Conservation (phyloP, 2,888 invertebrate genomes). For the Ctena decussata region DNA sequence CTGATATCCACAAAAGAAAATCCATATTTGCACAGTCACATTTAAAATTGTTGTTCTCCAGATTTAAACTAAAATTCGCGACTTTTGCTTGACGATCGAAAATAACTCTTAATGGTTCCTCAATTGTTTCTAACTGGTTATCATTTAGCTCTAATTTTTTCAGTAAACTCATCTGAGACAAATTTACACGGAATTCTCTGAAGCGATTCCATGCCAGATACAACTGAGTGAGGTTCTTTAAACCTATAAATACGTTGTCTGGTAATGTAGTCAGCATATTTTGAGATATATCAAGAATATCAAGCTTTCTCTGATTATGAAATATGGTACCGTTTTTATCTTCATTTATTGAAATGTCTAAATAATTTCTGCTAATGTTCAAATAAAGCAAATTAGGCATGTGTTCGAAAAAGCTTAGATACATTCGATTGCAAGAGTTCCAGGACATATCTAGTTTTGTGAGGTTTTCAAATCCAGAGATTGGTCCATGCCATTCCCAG, state of each 20-base stretch:
- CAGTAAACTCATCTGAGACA: constrained; percentile 29
- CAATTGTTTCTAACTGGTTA: constrained; percentile 31
- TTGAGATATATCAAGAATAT: constrained; percentile 24
- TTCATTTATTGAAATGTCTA: constrained; percentile 12
- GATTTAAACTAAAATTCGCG: constrained; percentile 9
- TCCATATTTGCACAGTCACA: constrained; percentile 40
- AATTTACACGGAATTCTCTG: constrained; percentile 20
- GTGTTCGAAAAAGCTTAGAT: constrained; percentile 9
- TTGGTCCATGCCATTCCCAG: constrained; percentile 40
- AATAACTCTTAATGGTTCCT: not conserved
- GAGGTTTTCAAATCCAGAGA: constrained; percentile 25
- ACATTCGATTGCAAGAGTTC: constrained; percentile 37
- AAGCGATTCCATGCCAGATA: constrained; percentile 41
- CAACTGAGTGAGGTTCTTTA: constrained; percentile 18
- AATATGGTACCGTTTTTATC: constrained; percentile 48
- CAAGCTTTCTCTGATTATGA: constrained; percentile 13
- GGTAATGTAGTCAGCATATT: constrained; percentile 40
- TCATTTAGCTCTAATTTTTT: constrained; percentile 32
- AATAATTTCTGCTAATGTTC: constrained; percentile 32
- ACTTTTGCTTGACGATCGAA: not conserved
- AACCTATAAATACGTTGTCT: constrained; percentile 23
- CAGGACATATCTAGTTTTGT: constrained; percentile 33
- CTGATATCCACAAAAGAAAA: constrained; percentile 47
- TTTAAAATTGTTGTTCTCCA: constrained; percentile 26
- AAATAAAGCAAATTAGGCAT: constrained; percentile 10